phyloP scores from a whole-genome alignment of 2,797 vertebrate species.

The Borostomias antarcticus region DNA sequence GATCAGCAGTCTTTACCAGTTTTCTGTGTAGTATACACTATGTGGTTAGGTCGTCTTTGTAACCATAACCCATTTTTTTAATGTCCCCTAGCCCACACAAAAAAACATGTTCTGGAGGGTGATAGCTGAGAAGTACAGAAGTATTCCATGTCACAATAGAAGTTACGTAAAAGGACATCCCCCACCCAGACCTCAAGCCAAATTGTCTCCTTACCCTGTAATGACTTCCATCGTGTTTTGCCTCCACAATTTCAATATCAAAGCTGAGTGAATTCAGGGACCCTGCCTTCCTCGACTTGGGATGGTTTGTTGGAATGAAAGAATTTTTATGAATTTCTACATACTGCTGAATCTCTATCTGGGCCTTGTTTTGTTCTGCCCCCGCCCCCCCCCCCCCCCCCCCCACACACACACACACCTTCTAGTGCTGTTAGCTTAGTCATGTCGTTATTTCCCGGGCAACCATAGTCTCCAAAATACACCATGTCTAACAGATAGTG shows the following conservation, averaged over 20 bases:
- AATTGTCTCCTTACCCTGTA: constrained; percentile 2
- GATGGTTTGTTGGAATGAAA: constrained; percentile 19
- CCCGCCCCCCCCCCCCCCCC: too few species aligned
- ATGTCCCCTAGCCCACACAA: not conserved
- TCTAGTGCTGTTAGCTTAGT: constrained; percentile 47
- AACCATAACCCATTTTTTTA: constrained; percentile 5
- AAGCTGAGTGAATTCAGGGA: constrained; percentile 10
- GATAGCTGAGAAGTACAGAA: constrained; percentile 14
- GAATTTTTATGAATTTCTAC: constrained; percentile 24
- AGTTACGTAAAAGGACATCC: constrained; percentile 8
- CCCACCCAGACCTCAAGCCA: constrained; percentile 11
- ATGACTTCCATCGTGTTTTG: constrained; percentile 9
- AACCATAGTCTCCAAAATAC: constrained; percentile 68
- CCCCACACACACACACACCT: constrained; percentile 24
- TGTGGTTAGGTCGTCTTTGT: too few species aligned
- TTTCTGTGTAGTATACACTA: not conserved
- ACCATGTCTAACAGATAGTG: constrained; percentile 66
- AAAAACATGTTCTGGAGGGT: not conserved
- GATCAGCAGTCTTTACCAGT: not conserved
- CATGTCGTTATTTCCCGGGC: constrained; percentile 72
- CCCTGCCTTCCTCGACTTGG: constrained; percentile 15
- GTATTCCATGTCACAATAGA: constrained; percentile 16
- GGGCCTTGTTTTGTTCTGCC: constrained; percentile 22
- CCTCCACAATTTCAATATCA: not conserved
- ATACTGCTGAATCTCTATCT: constrained; percentile 26